Base-by-base conservation (phyloP, 2,797 vertebrate species). In the Lithobates pipiens region DNA sequence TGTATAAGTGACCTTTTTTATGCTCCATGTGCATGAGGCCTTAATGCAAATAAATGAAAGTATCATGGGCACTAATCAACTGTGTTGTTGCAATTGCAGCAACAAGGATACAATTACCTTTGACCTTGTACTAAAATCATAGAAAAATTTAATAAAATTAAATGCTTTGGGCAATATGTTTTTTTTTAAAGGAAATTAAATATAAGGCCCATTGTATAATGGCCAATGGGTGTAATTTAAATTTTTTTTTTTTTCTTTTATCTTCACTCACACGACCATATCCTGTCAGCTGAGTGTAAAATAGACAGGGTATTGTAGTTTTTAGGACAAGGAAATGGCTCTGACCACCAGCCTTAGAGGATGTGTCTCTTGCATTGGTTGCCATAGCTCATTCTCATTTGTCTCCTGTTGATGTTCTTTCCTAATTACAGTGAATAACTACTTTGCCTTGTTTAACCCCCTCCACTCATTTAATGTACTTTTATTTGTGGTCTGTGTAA, bases 401-500 rank as follows among this genome's bases (percentile, higher is more conserved):
- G 25, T 70, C 11, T 70, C 68, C 27, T 36, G 68, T 70, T 32
- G 18, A 18, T 36, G 68, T 36, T 73, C 36, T n/a, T 27, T 46
- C 23, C 71, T 44, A 36, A 46, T 74, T 44, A 23, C n/a, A 79
- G 39, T 27, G 77, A 29, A 21, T 42, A 44, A 67, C 21, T 27
- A 27, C 39, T 16, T 54, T 29, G 46, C n/a, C 54, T 76, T 44
- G 44, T 23, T 27, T 54, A 6, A 61, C 73, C 42, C 73, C 39
- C 27, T 54, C 44, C 50, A 54, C n/a, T 76, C 54, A 76, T 76
- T 57, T 57, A 18, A 32, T 18, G 44, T 25, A 32, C 15, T 54
- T 54, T 32, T 54, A 76, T 76, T 76, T 57, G 54, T 76, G 27
- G n/a, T 11, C 54, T 76, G 36, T 23, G 39, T 42, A 61, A 65